Conservation (phyloP, 2,113 vertebrate genomes). For the Megaceryle torquata region DNA sequence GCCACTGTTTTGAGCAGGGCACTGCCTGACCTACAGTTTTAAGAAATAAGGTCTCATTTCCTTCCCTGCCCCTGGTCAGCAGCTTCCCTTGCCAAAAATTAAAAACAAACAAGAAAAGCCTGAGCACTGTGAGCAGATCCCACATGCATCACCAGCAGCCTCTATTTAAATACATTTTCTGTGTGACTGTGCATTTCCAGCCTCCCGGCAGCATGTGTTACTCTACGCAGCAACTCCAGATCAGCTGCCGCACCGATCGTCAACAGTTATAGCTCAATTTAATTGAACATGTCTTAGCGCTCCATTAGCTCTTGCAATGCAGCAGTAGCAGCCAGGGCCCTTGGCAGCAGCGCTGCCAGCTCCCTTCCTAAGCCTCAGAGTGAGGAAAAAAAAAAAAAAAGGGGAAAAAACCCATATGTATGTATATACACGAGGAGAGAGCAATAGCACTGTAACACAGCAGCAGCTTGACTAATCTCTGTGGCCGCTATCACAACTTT, state of each 20-base stretch:
- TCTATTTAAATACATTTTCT: not conserved
- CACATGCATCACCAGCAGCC: not conserved
- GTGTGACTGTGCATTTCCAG: not conserved
- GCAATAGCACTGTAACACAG: not conserved
- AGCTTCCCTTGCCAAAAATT: not conserved
- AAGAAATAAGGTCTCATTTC: not conserved
- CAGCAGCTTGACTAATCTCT: not conserved
- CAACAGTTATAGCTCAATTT: not conserved
- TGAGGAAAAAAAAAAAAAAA: not conserved
- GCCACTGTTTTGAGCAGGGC: no score
- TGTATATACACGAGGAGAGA: not conserved
- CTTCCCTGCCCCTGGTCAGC: not conserved
- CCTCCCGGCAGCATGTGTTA: not conserved
- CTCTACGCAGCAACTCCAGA: not conserved
- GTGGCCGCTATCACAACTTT: not conserved
- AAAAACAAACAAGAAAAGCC: not conserved
- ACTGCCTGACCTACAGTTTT: not conserved
- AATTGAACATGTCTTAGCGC: not conserved
- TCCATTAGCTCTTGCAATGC: not conserved
- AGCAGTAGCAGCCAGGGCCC: not conserved
- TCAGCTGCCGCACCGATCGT: not conserved
- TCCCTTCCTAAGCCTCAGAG: not conserved
- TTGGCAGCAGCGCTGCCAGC: not conserved
- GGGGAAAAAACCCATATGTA: not conserved
- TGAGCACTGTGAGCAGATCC: accelerated